phyloP scores from a whole-genome alignment of 2,888 invertebrate species.

The Coleophora deauratella region DNA sequence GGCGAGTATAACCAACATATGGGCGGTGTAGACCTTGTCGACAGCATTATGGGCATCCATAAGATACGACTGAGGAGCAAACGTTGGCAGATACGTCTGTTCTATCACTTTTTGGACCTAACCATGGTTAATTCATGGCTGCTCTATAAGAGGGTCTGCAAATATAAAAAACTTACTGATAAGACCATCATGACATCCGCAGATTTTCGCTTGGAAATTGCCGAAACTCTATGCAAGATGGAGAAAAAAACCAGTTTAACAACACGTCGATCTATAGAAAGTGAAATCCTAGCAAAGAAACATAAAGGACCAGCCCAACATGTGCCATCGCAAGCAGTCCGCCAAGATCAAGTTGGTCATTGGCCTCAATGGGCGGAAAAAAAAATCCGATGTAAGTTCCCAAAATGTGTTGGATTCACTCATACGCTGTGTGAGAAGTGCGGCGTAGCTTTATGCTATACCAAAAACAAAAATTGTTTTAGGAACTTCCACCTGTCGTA shows the following conservation, averaged over 20 bases:
- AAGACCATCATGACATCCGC: constrained; percentile 3
- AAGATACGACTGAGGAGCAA: constrained; percentile 16
- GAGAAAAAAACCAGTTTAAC: constrained; percentile 10
- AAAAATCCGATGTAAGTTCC: constrained; percentile 17
- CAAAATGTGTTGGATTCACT: constrained; percentile 4
- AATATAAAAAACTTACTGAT: constrained; percentile 2
- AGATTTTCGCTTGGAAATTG: constrained; percentile 10
- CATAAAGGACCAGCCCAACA: constrained; percentile 18
- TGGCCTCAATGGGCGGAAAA: constrained; percentile 20
- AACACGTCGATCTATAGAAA: constrained; percentile 10
- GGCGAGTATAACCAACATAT: too few species aligned
- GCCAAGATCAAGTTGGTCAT: constrained; percentile 20
- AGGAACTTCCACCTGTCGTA: constrained; percentile 13
- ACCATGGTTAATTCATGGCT: constrained; percentile 26
- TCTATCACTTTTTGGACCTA: constrained; percentile 28
- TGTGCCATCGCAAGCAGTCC: constrained; percentile 15
- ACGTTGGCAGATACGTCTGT: constrained; percentile 27
- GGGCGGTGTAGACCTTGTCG: constrained; percentile 25
- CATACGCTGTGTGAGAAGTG: neutral
- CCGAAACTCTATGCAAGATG: constrained; percentile 12
- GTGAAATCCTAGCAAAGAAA: constrained; percentile 15
- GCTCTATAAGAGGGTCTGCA: constrained; percentile 14
- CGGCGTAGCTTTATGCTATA: constrained; percentile 12
- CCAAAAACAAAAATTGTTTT: constrained; percentile 16
- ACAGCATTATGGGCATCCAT: constrained; percentile 21